Conservation (phyloP, 2,113 vertebrate species). For the Sterrhoptilus dennistouni region DNA sequence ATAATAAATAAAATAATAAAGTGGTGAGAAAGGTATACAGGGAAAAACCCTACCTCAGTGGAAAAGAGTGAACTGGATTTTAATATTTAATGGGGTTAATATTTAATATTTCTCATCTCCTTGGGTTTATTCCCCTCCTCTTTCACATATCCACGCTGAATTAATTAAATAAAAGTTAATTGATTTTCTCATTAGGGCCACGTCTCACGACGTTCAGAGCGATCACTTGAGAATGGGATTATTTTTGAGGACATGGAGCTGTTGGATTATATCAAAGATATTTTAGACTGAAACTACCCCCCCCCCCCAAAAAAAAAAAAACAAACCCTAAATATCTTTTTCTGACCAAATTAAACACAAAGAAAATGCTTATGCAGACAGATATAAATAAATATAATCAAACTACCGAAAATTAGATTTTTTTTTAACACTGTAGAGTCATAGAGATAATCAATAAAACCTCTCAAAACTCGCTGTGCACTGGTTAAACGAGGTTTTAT, state of each 20-base stretch:
- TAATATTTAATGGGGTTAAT: background rate
- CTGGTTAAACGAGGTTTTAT: background rate
- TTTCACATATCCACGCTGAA: background rate
- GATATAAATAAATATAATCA: background rate
- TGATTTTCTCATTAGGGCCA: background rate
- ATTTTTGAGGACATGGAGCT: background rate
- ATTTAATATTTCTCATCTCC: background rate
- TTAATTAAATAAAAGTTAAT: background rate
- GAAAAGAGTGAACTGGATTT: slow-evolving; percentile 8
- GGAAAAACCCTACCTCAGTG: background rate
- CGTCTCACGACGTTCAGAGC: rapidly evolving
- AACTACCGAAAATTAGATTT: background rate
- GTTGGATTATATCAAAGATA: background rate
- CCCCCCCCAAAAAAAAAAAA: background rate
- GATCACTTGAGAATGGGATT: background rate
- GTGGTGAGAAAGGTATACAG: background rate
- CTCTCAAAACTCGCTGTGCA: background rate
- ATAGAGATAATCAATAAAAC: background rate
- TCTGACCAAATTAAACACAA: background rate
- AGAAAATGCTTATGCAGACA: background rate
- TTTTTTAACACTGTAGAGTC: background rate
- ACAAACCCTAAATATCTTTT: background rate
- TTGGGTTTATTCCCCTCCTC: background rate
- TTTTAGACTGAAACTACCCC: background rate
- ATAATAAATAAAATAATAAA: background rate